Evolutionary conservation across 2,113 vertebrate genomes (phyloP).

Genomic region (Syrmaticus mikado): DNA sequence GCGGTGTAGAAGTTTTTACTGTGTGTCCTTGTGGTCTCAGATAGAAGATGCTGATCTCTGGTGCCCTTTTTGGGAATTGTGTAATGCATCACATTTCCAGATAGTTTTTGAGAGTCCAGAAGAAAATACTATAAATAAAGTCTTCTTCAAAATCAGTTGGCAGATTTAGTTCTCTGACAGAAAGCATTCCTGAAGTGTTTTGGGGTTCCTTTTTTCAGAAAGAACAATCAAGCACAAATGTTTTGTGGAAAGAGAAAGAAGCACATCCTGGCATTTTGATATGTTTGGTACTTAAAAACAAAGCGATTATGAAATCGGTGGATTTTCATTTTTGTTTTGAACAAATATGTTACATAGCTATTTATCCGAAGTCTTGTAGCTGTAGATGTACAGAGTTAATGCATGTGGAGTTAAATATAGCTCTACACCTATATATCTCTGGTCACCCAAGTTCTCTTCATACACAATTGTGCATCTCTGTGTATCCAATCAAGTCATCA

Average conservation of each 20-base stretch:
- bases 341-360: background rate
- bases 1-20: background rate
- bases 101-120: background rate
- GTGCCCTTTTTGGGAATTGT: background rate
- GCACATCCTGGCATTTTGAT: background rate
- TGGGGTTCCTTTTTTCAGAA: background rate
- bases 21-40: background rate
- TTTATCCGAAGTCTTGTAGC: background rate
- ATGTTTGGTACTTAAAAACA: background rate
- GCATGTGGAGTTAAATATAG: background rate
- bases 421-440: background rate
- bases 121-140: background rate
- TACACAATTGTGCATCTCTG: background rate
- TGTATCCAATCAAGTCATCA: background rate
- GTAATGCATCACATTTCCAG: background rate
- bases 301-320: background rate
- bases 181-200: background rate
- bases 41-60: background rate
- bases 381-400: background rate
- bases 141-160: background rate
- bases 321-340: background rate
- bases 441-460: background rate
- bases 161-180: background rate
- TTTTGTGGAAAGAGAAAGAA: background rate
- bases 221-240: background rate